Conservation (phyloP, 2,113 vertebrate genomes). For the Falcunculus frontatus region DNA sequence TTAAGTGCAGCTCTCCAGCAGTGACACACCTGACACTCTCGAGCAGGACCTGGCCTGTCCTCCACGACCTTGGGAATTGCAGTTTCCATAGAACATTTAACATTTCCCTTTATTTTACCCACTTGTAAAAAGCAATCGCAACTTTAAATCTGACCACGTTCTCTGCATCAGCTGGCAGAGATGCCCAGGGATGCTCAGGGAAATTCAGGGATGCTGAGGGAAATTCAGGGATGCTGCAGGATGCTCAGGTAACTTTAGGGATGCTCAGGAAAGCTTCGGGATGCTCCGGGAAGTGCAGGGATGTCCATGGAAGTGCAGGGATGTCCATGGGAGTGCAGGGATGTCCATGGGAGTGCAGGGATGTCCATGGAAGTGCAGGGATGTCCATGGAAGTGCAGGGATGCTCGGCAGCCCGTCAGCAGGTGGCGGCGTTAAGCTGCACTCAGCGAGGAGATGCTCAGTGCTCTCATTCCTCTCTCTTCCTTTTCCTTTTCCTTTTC, state of each 20-base stretch:
- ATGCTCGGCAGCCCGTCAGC: not conserved
- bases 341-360: too few species aligned
- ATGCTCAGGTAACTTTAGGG: too few species aligned
- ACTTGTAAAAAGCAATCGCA: not conserved
- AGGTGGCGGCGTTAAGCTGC: not conserved
- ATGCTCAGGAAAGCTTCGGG: not conserved
- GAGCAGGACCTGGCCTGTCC: not conserved
- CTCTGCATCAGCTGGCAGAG: not conserved
- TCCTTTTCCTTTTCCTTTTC: too few species aligned
- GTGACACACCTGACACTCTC: not conserved
- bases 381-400: too few species aligned
- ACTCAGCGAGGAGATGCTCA: not conserved
- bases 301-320: too few species aligned
- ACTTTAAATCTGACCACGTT: not conserved
- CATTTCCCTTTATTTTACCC: not conserved
- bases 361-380: too few species aligned
- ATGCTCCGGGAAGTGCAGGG: not conserved
- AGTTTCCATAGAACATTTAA: rapidly evolving
- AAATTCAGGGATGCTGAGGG: not conserved
- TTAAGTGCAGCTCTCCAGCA: not conserved
- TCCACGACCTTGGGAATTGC: not conserved
- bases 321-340: too few species aligned
- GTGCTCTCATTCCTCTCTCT: not conserved
- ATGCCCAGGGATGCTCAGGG: not conserved
- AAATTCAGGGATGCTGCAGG: too few species aligned